Evolutionary conservation across 2,113 vertebrate genomes (phyloP).

Genomic region (Haemorhous mexicanus): DNA sequence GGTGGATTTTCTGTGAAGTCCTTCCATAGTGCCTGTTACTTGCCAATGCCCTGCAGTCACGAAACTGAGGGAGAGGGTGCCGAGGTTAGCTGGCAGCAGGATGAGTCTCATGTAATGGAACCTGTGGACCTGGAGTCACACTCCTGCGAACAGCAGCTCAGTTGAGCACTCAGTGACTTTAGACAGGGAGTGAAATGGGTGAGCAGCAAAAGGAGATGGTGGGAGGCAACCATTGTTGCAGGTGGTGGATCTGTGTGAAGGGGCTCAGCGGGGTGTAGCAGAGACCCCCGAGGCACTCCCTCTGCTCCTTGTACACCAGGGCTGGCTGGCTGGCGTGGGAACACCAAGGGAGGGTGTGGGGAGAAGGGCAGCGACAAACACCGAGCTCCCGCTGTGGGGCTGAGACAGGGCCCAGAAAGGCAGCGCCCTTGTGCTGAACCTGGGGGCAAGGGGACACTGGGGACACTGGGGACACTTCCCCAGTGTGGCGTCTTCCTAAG

Average conservation of each 20-base stretch:
- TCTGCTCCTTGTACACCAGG: neutral
- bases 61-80: neutral
- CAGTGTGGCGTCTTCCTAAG: constrained; percentile 44
- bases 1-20: neutral
- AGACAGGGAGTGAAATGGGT: neutral
- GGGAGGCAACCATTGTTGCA: neutral
- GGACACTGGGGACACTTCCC: constrained; percentile 42
- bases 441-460: neutral
- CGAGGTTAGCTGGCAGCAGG: neutral
- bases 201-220: neutral
- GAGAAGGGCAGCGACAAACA: neutral
- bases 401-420: constrained; percentile 7
- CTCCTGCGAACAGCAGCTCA: neutral
- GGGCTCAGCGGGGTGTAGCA: neutral
- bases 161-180: neutral
- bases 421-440: constrained; percentile 13
- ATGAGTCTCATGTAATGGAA: neutral
- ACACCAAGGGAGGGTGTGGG: neutral
- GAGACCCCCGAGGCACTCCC: neutral
- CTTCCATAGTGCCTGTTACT: neutral
- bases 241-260: neutral
- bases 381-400: neutral
- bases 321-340: neutral
- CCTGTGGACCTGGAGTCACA: neutral
- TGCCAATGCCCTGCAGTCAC: neutral